phyloP scores from a whole-genome alignment of 1,140 invertebrate species.

The Chionoecetes opilio region DNA sequence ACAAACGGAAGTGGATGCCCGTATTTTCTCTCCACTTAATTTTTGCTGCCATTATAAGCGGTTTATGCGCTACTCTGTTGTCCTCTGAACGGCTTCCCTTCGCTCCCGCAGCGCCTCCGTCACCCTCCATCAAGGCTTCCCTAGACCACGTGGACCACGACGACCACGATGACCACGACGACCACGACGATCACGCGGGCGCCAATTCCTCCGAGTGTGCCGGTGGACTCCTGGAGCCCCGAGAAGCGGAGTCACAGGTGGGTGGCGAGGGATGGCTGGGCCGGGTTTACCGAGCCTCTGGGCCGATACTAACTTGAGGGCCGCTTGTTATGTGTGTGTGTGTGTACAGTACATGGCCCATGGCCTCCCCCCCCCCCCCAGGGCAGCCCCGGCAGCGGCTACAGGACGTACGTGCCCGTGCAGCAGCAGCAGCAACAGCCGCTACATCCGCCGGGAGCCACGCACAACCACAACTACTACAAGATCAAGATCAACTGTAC shows the following conservation, averaged over 20 bases:
- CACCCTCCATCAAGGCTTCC: slow-evolving; percentile 61
- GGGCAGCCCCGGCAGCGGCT: slow-evolving; percentile 7
- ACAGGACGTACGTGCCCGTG: slow-evolving; percentile 1
- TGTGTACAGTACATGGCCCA: background rate
- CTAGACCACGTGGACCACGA: slow-evolving; percentile 43
- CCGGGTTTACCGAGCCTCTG: too few relatives aligned
- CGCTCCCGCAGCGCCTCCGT: slow-evolving; percentile 34
- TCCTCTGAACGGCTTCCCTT: background rate
- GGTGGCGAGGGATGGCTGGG: too few relatives aligned
- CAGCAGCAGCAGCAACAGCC: slow-evolving; percentile 58
- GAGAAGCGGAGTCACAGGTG: background rate
- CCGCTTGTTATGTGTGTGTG: too few relatives aligned
- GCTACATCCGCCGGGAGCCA: slow-evolving; percentile 61
- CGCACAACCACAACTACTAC: slow-evolving; percentile 75
- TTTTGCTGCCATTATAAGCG: background rate
- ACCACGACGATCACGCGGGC: background rate
- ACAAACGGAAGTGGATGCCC: background rate
- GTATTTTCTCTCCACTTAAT: background rate
- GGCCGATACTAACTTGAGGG: too few relatives aligned
- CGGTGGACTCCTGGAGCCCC: background rate
- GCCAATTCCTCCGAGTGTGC: slow-evolving; percentile 12
- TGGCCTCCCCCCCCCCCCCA: slow-evolving; percentile 17
- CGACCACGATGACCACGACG: slow-evolving; percentile 1
- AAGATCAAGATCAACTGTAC: slow-evolving; percentile 78
- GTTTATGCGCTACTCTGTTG: slow-evolving; percentile 12